These are phyloP conservation scores for Sepiola atlantica DNA, from an alignment of 2,888 invertebrate genomes.

Conservation along the genomic window DNA sequence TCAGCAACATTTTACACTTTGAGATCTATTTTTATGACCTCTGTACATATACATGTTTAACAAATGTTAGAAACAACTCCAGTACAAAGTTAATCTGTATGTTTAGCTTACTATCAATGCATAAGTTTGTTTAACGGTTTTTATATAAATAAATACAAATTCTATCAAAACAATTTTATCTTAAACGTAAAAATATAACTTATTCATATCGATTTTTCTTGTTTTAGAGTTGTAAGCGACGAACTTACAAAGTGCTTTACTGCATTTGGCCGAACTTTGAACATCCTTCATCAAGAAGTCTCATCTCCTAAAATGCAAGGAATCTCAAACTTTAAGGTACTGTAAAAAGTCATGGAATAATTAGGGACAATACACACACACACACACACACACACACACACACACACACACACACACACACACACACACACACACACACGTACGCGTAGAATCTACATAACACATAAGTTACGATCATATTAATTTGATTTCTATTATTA, in stretches of 20 bases:
- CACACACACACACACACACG: neutral
- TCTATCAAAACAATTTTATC: too few relatives aligned
- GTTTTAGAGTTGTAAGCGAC: conserved; percentile 71
- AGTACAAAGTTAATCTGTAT: too few relatives aligned
- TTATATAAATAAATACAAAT: too few relatives aligned
- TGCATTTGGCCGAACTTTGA: conserved; percentile 73
- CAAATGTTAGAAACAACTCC: too few relatives aligned
- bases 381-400: neutral
- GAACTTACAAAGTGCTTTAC: conserved; percentile 72
- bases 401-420: neutral
- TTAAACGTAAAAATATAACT: too few relatives aligned
- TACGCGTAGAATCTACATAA: neutral
- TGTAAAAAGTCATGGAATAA: neutral
- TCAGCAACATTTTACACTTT: too few relatives aligned
- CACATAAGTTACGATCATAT: too few relatives aligned
- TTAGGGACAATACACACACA: neutral
- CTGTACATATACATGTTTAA: too few relatives aligned
- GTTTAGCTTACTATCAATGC: too few relatives aligned
- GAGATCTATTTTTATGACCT: too few relatives aligned
- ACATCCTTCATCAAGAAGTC: conserved; percentile 74
- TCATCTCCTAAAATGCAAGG: conserved; percentile 75
- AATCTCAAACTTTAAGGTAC: conserved; percentile 73
- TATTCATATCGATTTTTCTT: neutral
- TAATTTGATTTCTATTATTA: too few relatives aligned
- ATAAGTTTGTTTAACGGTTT: too few relatives aligned